Conservation (phyloP, 2,797 vertebrate species). For the Danio kyathit region DNA sequence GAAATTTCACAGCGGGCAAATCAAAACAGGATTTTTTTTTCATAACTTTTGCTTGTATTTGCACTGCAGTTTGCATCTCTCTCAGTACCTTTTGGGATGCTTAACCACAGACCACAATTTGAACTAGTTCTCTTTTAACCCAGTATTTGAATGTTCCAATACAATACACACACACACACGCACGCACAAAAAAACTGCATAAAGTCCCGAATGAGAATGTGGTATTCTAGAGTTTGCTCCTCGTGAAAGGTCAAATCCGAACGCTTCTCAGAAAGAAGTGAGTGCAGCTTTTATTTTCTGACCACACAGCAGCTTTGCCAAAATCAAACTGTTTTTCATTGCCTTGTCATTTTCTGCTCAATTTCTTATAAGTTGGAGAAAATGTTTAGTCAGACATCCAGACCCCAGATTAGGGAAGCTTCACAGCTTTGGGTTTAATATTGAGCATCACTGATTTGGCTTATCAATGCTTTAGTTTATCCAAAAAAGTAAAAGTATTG, state of each 20-base stretch:
- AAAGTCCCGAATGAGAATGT: constrained; percentile 35
- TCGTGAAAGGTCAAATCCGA: constrained; percentile 7
- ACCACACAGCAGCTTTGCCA: neutral
- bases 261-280: neutral
- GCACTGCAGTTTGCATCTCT: neutral
- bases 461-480: no score
- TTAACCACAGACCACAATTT: neutral
- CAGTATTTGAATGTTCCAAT: constrained; percentile 24
- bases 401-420: neutral
- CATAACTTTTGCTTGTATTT: neutral
- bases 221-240: neutral
- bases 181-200: constrained; percentile 13
- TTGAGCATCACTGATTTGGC: no score
- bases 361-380: neutral
- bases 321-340: neutral
- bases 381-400: neutral
- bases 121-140: constrained; percentile 2
- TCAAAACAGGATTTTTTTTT: neutral
- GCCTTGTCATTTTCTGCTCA: neutral
- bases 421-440: neutral
- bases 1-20: neutral
- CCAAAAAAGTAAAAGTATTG: no score
- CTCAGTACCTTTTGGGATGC: constrained; percentile 8
- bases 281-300: constrained; percentile 9
- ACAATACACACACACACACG: neutral